Base-by-base conservation (phyloP, 2,888 invertebrate species). In the Callyntrura guangdongensis region DNA sequence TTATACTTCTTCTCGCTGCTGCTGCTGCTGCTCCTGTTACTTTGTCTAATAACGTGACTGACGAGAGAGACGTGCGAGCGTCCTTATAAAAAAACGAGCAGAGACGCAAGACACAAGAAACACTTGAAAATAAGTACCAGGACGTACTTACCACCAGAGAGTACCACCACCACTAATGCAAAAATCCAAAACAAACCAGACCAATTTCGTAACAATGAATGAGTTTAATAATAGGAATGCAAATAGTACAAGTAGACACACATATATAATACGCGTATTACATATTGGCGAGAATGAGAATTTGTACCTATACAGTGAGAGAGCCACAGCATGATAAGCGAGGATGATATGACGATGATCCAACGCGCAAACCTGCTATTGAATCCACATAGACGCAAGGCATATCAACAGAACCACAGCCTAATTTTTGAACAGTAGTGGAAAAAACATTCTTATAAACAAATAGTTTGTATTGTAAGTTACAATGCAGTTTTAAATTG, bases 101-200 rank as follows among this genome's bases (percentile, higher is more conserved):
- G 36, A 4, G 53, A 11, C 1, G 11, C 53, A 6, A 53, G 17
- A 59, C 17, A 17, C 67, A 36, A 67, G 25, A 6, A n/a, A 17
- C 17, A 8, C 56, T 14, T 56, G n/a, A 72, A 72, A 72, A 72
- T 22, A 74, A 74, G 74, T 67, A 67, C 67, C 67, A 67, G 67
- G 67, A 67, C 67, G 67, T 67, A 67, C 67, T 67, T 25, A 67
- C 67, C 67, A 67, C 67, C 11, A 67, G 6, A 64, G 12, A 14
- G 64, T 17, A 64, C 64, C 5, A 22, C 17, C 64, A 64, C 17
- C 67, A 67, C 9, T 3, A 36, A 27, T 67, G 8, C 67, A 25
- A 67, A 14, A 27, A 27, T n/a, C 14, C 17, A 56, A 59, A 59
- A 59, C n/a, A 59, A 17, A 59, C 17, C 17, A 59, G 59, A 59